phyloP scores from a whole-genome alignment of 2,888 invertebrate genomes.

The Drosophila falleni region DNA sequence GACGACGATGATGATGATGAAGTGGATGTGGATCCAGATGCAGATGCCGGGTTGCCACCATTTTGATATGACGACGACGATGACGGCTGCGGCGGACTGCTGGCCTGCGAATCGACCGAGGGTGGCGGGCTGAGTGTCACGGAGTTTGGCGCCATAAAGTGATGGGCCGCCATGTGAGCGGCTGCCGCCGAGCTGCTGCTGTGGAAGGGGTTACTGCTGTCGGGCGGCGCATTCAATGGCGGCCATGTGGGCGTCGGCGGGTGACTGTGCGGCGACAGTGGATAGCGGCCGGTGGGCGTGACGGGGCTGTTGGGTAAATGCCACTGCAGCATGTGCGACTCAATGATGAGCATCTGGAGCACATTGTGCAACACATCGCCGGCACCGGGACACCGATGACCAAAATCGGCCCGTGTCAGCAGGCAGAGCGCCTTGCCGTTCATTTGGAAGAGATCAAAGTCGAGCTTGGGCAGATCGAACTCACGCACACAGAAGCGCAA shows the following conservation, averaged over 20 bases:
- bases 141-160: slow-evolving; percentile 93
- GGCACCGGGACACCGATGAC: slow-evolving; percentile 95
- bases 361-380: slow-evolving; percentile 98
- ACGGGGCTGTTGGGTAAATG: slow-evolving; percentile 93
- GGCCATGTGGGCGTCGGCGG: slow-evolving; percentile 93
- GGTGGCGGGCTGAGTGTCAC: slow-evolving; percentile 96
- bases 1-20: slow-evolving; percentile 28
- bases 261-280: slow-evolving; percentile 92
- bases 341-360: slow-evolving; percentile 93
- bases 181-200: slow-evolving; percentile 83
- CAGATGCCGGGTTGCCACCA: slow-evolving; percentile 53
- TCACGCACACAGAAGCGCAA: slow-evolving; percentile 96
- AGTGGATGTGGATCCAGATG: slow-evolving; percentile 29
- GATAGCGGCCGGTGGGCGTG: slow-evolving; percentile 93
- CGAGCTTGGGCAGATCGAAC: slow-evolving; percentile 95
- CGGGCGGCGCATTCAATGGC: slow-evolving; percentile 86
- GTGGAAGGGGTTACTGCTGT: slow-evolving; percentile 84
- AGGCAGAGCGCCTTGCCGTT: slow-evolving; percentile 98
- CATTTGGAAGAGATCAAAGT: slow-evolving; percentile 98
- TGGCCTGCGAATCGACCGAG: slow-evolving; percentile 94
- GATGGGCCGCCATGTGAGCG: slow-evolving; percentile 87
- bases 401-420: slow-evolving; percentile 94
- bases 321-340: slow-evolving; percentile 91
- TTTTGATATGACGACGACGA: slow-evolving; percentile 87
- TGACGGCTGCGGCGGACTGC: slow-evolving; percentile 92